Evolutionary conservation across 2,888 invertebrate species (phyloP).

Genomic region (Catotricha subobsoleta): DNA sequence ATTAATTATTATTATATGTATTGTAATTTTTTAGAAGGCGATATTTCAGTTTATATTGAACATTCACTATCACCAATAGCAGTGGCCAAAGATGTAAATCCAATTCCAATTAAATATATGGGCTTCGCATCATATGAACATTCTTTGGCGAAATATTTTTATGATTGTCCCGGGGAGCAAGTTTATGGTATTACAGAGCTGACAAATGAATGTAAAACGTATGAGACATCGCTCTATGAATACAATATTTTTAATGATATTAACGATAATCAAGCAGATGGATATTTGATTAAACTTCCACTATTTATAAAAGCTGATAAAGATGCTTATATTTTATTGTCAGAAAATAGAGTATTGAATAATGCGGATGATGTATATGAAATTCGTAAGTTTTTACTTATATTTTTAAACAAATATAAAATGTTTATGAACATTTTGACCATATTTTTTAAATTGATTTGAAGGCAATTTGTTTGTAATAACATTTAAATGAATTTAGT

Average conservation of each 20-base stretch:
- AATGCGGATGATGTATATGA: too few species aligned
- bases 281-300: background rate
- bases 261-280: background rate
- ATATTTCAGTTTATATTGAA: background rate
- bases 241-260: background rate
- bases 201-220: too few species aligned
- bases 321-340: background rate
- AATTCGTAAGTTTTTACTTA: too few species aligned
- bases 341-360: too few species aligned
- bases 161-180: conserved; percentile 3
- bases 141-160: background rate
- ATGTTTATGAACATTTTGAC: too few species aligned
- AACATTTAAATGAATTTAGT: too few species aligned
- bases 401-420: too few species aligned
- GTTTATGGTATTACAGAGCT: too few species aligned
- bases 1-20: too few species aligned
- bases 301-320: background rate
- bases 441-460: too few species aligned
- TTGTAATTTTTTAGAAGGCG: too few species aligned
- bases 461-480: too few species aligned
- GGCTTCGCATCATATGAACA: conserved; percentile 1
- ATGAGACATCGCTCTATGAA: background rate
- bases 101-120: background rate
- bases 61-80: background rate
- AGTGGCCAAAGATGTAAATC: background rate